Evolutionary conservation across 2,797 vertebrate genomes (phyloP).

Genomic region (Takifugu rubripes): DNA sequence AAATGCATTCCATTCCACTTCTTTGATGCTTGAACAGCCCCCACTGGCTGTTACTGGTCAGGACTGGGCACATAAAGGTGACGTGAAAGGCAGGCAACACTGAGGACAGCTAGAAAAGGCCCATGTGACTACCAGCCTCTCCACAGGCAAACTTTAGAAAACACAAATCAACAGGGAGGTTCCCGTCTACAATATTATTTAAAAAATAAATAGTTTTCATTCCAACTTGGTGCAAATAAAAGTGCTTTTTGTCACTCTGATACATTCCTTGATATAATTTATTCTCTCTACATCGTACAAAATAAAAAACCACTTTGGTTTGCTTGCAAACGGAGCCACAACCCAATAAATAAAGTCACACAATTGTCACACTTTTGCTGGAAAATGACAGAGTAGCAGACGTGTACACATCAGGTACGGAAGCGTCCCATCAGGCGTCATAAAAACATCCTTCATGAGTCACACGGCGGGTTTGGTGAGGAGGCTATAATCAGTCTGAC

Average conservation of each 20-base stretch:
- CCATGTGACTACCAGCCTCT: constrained; percentile 63
- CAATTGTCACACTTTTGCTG: constrained; percentile 40
- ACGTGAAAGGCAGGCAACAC: constrained; percentile 73
- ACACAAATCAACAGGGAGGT: constrained; percentile 55
- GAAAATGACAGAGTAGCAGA: constrained; percentile 54
- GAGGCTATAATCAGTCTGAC: constrained; percentile 61
- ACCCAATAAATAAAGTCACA: constrained; percentile 24
- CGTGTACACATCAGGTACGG: constrained; percentile 57
- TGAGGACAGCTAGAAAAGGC: constrained; percentile 46
- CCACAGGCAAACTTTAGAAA: constrained; percentile 75
- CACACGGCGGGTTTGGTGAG: constrained; percentile 50
- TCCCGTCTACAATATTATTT: constrained; percentile 66
- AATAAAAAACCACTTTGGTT: constrained; percentile 76
- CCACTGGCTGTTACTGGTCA: constrained; percentile 38
- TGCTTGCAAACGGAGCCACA: constrained; percentile 61
- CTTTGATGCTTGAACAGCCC: constrained; percentile 24
- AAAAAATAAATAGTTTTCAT: constrained; percentile 70
- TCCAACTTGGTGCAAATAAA: constrained; percentile 69
- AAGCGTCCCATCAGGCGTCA: constrained; percentile 55
- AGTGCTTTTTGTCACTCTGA: constrained; percentile 57
- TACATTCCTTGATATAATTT: constrained; percentile 65
- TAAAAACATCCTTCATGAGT: constrained; percentile 52
- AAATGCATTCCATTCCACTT: constrained; percentile 60
- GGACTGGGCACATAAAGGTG: constrained; percentile 54
- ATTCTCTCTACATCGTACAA: constrained; percentile 48